Evolutionary conservation across 2,797 vertebrate species (phyloP).

Genomic region (Coregonus sp.): DNA sequence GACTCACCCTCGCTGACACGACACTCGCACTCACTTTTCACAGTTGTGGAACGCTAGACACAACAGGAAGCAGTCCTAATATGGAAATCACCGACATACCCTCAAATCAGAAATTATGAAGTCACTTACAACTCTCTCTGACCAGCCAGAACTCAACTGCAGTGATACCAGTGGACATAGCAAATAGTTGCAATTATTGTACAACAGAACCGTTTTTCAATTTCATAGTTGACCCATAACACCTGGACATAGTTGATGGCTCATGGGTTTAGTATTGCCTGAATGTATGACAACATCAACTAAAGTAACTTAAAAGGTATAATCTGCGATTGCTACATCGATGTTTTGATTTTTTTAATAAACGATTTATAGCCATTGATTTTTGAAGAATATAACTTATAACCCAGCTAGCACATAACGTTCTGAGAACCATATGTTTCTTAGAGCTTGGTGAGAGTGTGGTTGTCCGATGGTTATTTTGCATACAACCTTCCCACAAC

Average conservation of each 20-base stretch:
- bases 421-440: no score
- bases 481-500: no score
- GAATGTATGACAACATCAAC: background rate
- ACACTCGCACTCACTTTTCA: background rate
- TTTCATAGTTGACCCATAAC: background rate
- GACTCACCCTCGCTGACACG: background rate
- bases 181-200: background rate
- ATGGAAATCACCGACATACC: background rate
- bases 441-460: no score
- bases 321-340: no score
- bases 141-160: background rate
- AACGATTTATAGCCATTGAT: no score
- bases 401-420: no score
- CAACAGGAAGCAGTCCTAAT: background rate
- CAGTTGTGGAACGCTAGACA: background rate
- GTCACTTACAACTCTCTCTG: background rate
- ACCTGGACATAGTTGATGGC: background rate
- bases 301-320: background rate
- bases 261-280: background rate
- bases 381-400: no score
- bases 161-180: background rate
- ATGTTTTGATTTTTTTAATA: no score
- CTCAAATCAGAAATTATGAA: background rate
- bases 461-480: no score
- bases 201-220: background rate